Percentiles rank a stretch among this genome's conserved stretches.
phyloP scores from a whole-genome alignment of 1,140 invertebrate species.

The Trachelipus rathkii region DNA sequence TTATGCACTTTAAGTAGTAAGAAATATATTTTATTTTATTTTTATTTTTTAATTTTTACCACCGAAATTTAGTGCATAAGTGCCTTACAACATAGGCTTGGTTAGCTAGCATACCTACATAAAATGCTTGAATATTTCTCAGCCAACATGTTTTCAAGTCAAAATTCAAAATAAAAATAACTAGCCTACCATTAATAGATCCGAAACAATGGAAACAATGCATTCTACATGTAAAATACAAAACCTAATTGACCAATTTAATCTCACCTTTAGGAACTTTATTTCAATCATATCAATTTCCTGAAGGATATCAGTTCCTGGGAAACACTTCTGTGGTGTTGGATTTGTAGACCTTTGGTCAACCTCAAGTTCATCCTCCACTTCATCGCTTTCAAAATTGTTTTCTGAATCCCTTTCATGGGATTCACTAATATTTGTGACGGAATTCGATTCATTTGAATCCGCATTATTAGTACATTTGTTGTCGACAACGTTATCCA shows the following conservation, averaged over 20 bases:
- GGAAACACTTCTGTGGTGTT: neutral
- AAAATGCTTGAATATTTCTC: too few species aligned
- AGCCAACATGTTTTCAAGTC: too few species aligned
- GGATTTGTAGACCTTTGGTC: neutral
- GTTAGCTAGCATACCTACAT: too few species aligned
- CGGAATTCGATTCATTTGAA: neutral
- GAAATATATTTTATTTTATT: too few species aligned
- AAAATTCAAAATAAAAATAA: too few species aligned
- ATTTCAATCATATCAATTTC: constrained; percentile 7
- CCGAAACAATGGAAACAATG: too few species aligned
- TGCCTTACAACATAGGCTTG: too few species aligned
- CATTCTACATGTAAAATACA: neutral
- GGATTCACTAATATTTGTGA: neutral
- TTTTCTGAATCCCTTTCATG: neutral
- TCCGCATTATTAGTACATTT: neutral
- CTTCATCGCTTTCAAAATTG: neutral
- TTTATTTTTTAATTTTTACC: too few species aligned
- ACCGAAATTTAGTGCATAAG: too few species aligned
- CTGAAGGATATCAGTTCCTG: neutral
- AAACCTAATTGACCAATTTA: neutral
- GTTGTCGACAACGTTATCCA: neutral
- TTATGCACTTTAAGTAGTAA: too few species aligned
- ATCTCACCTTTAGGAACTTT: neutral
- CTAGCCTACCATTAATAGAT: too few species aligned
- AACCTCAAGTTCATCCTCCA: neutral